phyloP scores from a whole-genome alignment of 2,888 invertebrate genomes.

The Acronicta alni region DNA sequence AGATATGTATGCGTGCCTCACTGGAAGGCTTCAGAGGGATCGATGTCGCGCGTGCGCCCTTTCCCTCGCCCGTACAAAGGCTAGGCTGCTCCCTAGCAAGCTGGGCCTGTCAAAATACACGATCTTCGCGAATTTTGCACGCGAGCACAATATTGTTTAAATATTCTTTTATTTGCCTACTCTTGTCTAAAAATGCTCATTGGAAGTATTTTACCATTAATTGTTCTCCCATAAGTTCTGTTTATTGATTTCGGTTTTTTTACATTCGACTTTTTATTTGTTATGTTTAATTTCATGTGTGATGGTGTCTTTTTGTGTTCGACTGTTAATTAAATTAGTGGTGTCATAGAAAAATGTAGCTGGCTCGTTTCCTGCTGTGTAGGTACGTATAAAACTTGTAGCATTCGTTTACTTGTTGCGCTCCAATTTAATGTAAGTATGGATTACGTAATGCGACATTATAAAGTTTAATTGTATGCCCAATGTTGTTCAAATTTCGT shows the following conservation, averaged over 20 bases:
- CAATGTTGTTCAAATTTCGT: conserved; percentile 27
- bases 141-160: conserved; percentile 53
- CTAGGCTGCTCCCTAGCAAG: conserved; percentile 74
- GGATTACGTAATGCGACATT: conserved; percentile 80
- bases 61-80: conserved; percentile 77
- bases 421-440: conserved; percentile 65
- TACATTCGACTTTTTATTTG: conserved; percentile 45
- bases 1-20: conserved; percentile 51
- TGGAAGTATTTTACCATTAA: conserved; percentile 21
- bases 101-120: conserved; percentile 81
- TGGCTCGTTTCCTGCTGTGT: conserved; percentile 48
- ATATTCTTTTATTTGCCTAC: conserved; percentile 17
- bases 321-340: conserved; percentile 67
- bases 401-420: conserved; percentile 82
- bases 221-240: conserved; percentile 20
- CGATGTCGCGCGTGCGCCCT: conserved; percentile 82
- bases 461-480: conserved; percentile 58
- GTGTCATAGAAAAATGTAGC: conserved; percentile 77
- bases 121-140: conserved; percentile 71
- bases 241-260: conserved; percentile 35
- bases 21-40: conserved; percentile 74
- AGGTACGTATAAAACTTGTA: conserved; percentile 75
- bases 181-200: conserved; percentile 34
- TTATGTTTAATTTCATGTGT: conserved; percentile 60
- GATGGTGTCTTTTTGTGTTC: conserved; percentile 65